Evolutionary conservation across 2,888 invertebrate genomes (phyloP), one percentile per base, ranked within the genome.

Genomic region (Carabus problematicus): DNA sequence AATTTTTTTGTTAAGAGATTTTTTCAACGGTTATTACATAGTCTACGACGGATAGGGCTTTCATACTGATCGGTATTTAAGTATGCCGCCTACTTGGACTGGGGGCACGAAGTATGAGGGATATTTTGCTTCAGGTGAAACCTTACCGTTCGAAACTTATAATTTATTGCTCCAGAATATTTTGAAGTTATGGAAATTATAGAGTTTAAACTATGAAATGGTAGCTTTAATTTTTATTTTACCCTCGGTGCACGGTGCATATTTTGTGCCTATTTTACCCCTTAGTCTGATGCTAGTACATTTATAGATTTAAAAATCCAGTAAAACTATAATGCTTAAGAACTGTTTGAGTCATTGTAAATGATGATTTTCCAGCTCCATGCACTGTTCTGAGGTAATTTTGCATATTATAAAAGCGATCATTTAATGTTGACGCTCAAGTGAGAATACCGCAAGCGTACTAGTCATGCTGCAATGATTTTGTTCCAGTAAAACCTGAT

Each of bases 161-260:
- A 71, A 73, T 73, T 73, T 73, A 73, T 72, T 71, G 70, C 72
- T 70, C 64, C 63, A 40, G 40, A 66, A 59, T 72, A 73, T 72
- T 73, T 73, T 71, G 72, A 72, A 73, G 72, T 72, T 71, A 72
- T 71, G 72, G 72, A 73, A 72, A 73, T 72, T 72, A 72, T 70
- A 73, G 70, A 66, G 14, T 60, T 58, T 63, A 63, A 49, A 29
- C 11, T 52, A 62, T 42, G 12, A 52, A 63, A 52, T 52, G 55
- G 64, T 64, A 64, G 64, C 64, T 40, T 40, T 45, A 14, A 47
- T 12, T 47, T 16, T 47, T 47, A 29, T 29, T 29, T 29, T 29
- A 29, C 29, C 29, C 29, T 29, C 29, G 29, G 29, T 29, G 29
- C 6, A 29, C 6, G 29, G 3, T 6, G 6, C 29, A 29, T 29